Conservation (phyloP, 2,888 invertebrate species). For the Xestia sexstrigata region DNA sequence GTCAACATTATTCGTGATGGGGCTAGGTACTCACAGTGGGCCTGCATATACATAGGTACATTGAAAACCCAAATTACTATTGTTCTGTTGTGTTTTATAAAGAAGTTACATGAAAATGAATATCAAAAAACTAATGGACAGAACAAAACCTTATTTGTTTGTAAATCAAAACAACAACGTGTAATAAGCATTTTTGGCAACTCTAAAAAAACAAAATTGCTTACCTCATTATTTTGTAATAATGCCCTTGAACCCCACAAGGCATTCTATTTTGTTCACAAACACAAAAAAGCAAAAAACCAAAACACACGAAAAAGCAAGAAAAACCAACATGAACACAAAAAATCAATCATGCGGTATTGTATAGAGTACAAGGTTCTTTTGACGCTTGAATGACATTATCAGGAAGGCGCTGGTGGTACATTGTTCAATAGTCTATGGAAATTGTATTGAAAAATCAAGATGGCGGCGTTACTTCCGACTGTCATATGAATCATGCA, state of each 20-base stretch:
- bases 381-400: not conserved
- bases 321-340: not conserved
- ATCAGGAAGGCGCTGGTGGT: not conserved
- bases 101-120: not conserved
- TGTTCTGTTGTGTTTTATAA: not conserved
- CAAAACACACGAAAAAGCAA: slow-evolving; percentile 6
- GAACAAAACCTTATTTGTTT: not conserved
- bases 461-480: not conserved
- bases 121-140: not conserved
- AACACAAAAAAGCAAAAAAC: slow-evolving; percentile 19
- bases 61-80: not conserved
- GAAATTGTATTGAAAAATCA: not conserved
- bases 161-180: not conserved
- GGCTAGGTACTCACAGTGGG: not conserved
- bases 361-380: not conserved
- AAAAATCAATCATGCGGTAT: slow-evolving; percentile 4
- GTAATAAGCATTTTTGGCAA: not conserved
- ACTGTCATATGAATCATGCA: not conserved
- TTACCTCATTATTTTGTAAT: slow-evolving; percentile 33
- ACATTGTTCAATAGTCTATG: not conserved
- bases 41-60: not conserved
- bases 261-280: not conserved
- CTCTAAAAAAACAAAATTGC: not conserved
- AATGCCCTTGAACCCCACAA: slow-evolving; percentile 7
- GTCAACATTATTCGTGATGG: no score